A percentile compares a stretch with the other conserved stretches of the same genome.
Conservation (phyloP, 2,797 vertebrate genomes). For the Arnoldichthys spilopterus region DNA sequence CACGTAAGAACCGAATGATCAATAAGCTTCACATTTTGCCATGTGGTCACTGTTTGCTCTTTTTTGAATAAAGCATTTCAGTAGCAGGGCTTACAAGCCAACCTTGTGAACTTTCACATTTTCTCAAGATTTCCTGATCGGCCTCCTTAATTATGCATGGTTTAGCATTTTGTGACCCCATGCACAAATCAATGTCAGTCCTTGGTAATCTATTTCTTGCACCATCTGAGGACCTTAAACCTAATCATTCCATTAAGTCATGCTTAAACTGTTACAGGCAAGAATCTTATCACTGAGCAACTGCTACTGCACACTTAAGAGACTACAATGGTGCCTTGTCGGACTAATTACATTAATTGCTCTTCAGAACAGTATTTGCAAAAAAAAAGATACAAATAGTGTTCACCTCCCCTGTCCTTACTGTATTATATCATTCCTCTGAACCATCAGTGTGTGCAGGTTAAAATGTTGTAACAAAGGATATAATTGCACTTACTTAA, state of each 20-base stretch:
- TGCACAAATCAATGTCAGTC: constrained; percentile 29
- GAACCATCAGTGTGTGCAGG: not conserved
- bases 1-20: constrained; percentile 30
- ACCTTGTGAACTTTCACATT: constrained; percentile 53
- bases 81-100: constrained; percentile 40
- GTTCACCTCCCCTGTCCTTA: not conserved
- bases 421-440: not conserved
- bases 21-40: constrained; percentile 35
- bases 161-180: constrained; percentile 40
- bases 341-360: not conserved
- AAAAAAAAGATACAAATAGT: not conserved
- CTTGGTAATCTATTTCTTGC: constrained; percentile 42
- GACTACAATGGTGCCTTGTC: not conserved
- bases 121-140: constrained; percentile 38
- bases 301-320: not conserved
- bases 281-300: not conserved
- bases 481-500: not conserved
- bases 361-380: not conserved
- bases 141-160: constrained; percentile 43
- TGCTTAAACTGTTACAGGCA: not conserved
- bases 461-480: not conserved
- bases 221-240: constrained; percentile 29
- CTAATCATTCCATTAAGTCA: constrained; percentile 37
- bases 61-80: constrained; percentile 43
- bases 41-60: constrained; percentile 38